Conservation (phyloP, 2,888 invertebrate species). For the Drosophila anomelani region DNA sequence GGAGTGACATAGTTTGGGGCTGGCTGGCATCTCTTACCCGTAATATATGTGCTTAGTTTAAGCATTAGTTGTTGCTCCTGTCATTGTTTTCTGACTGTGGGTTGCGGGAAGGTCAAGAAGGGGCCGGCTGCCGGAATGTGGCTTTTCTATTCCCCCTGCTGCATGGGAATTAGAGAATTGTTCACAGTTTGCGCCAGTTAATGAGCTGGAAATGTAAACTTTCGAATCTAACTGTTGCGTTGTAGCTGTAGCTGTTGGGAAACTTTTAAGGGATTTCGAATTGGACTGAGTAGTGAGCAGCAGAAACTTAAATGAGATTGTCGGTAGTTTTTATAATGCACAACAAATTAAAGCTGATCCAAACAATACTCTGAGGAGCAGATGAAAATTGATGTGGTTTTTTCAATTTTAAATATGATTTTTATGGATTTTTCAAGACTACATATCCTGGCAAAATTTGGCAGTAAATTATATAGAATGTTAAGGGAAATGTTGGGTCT, state of each 20-base stretch:
- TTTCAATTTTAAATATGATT: background rate
- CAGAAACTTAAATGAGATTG: slow-evolving; percentile 20
- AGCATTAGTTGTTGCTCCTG: slow-evolving; percentile 44
- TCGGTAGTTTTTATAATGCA: background rate
- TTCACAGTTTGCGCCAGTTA: slow-evolving; percentile 68
- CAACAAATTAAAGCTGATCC: background rate
- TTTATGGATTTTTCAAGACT: background rate
- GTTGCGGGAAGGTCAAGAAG: slow-evolving; percentile 62
- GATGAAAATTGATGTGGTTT: too few species aligned
- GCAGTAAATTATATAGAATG: too few species aligned
- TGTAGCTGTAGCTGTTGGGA: slow-evolving; percentile 5
- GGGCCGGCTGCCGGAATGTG: slow-evolving; percentile 10
- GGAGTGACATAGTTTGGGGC: slow-evolving; percentile 32
- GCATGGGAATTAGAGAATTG: slow-evolving; percentile 35
- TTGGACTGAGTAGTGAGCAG: slow-evolving; percentile 12
- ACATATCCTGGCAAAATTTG: background rate
- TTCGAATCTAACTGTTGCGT: slow-evolving; percentile 52
- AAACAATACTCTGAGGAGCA: background rate
- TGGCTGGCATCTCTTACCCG: slow-evolving; percentile 39
- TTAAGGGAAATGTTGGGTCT: too few species aligned
- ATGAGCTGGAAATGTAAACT: slow-evolving; percentile 74
- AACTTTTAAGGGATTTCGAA: slow-evolving; percentile 24
- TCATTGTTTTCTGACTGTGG: slow-evolving; percentile 28
- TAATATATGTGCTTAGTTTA: slow-evolving; percentile 58
- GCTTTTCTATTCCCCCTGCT: slow-evolving; percentile 24